A percentile compares a stretch with the other conserved stretches of the same genome.
Evolutionary conservation across 2,888 invertebrate species (phyloP).

Genomic region (Atrina japonica): DNA sequence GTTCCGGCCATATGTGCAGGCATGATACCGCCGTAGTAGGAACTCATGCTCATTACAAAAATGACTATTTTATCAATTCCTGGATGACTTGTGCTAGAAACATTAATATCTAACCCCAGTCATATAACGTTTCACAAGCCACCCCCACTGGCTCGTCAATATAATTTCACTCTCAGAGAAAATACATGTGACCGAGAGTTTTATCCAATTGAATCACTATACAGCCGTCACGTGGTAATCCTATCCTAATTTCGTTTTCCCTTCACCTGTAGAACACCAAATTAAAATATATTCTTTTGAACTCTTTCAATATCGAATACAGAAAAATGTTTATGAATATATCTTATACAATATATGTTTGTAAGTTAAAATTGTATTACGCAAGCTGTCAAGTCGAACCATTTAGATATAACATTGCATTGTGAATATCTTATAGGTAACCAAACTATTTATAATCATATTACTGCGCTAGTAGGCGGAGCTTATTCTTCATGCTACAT

Average conservation of each 20-base stretch:
- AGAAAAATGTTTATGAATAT: no score
- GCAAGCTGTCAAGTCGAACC: no score
- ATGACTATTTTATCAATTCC: slow-evolving; percentile 41
- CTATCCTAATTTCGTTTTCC: slow-evolving; percentile 16
- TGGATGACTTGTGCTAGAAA: slow-evolving; percentile 43
- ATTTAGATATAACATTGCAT: no score
- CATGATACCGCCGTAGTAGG: slow-evolving; percentile 58
- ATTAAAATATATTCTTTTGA: not conserved
- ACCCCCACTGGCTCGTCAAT: slow-evolving; percentile 38
- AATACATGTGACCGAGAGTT: slow-evolving; percentile 49
- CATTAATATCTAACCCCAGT: slow-evolving; percentile 36
- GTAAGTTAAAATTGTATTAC: no score
- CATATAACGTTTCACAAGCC: slow-evolving; percentile 43
- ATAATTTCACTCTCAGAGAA: slow-evolving; percentile 39
- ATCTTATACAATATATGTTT: no score
- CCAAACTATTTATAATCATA: slow-evolving; percentile 6
- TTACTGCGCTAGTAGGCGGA: slow-evolving; percentile 19
- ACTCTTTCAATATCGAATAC: not conserved
- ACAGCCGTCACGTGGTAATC: slow-evolving; percentile 56
- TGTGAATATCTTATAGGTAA: no score
- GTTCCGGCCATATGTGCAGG: slow-evolving; percentile 58
- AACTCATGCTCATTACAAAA: slow-evolving; percentile 49
- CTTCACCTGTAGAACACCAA: not conserved
- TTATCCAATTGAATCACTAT: slow-evolving; percentile 55
- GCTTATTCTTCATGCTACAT: slow-evolving; percentile 22